Percentiles rank a stretch among this genome's conserved stretches.
phyloP scores from a whole-genome alignment of 1,140 invertebrate genomes.

The Leptestheria dahalacensis region DNA sequence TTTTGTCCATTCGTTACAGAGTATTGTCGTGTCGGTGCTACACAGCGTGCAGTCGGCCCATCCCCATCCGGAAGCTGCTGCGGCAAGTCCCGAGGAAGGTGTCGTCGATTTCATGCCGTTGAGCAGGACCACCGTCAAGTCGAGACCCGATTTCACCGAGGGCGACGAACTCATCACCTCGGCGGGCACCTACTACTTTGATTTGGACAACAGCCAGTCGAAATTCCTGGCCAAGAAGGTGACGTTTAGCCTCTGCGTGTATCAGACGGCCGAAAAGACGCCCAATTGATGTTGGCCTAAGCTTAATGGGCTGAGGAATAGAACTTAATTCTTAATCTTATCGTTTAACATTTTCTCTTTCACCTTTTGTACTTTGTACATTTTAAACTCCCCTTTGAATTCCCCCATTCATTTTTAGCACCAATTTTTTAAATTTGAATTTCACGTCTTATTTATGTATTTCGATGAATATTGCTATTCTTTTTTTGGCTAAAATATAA shows the following conservation, averaged over 20 bases:
- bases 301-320: too few relatives aligned
- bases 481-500: too few relatives aligned
- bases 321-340: too few relatives aligned
- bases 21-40: conserved; percentile 4
- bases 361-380: too few relatives aligned
- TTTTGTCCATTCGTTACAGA: conserved; percentile 5
- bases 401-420: too few relatives aligned
- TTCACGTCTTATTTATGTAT: too few relatives aligned
- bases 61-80: not conserved
- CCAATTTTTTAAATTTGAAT: too few relatives aligned
- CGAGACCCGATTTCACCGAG: not conserved
- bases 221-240: conserved; percentile 12
- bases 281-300: too few relatives aligned
- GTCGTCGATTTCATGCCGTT: not conserved
- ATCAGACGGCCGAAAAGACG: not conserved
- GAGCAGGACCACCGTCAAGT: conserved; percentile 2
- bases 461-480: too few relatives aligned
- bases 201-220: conserved; percentile 13
- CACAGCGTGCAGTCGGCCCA: not conserved
- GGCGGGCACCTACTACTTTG: conserved; percentile 3
- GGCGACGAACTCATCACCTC: not conserved
- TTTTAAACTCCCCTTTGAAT: too few relatives aligned
- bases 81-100: not conserved
- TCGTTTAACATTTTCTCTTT: too few relatives aligned
- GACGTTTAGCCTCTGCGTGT: conserved; percentile 14